Evolutionary conservation across 2,888 invertebrate species (phyloP).

Genomic region (Pheosia gnoma): DNA sequence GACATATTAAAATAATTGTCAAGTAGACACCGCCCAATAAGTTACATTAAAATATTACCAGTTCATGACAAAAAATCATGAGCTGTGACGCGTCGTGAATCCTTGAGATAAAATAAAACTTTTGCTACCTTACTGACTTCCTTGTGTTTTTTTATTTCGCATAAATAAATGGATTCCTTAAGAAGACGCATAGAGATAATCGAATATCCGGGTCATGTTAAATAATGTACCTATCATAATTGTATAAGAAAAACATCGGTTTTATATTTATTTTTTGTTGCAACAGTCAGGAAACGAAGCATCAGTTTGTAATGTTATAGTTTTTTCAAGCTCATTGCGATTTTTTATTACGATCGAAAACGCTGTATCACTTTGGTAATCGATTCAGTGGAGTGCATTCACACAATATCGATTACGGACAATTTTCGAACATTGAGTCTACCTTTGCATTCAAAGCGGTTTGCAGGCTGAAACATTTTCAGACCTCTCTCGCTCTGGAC

Average conservation of each 20-base stretch:
- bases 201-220: constrained; percentile 52
- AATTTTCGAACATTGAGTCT: not conserved
- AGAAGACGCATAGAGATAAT: constrained; percentile 39
- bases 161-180: constrained; percentile 43
- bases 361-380: constrained; percentile 22
- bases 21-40: constrained; percentile 8
- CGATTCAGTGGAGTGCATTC: constrained; percentile 20
- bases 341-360: constrained; percentile 14
- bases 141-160: constrained; percentile 52
- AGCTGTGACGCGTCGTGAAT: constrained; percentile 42
- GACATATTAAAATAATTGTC: constrained; percentile 26
- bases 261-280: constrained; percentile 1
- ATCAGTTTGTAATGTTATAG: not conserved
- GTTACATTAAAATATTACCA: constrained; percentile 23
- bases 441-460: too few relatives aligned
- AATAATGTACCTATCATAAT: constrained; percentile 17
- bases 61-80: constrained; percentile 31
- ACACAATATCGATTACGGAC: constrained; percentile 21
- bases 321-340: not conserved
- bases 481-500: too few relatives aligned
- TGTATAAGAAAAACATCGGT: constrained; percentile 4
- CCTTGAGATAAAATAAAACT: constrained; percentile 56
- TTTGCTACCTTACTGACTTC: constrained; percentile 58
- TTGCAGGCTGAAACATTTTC: too few relatives aligned
- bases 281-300: constrained; percentile 1